phyloP scores from a whole-genome alignment of 2,113 vertebrate species.

The Erythrocebus patas region DNA sequence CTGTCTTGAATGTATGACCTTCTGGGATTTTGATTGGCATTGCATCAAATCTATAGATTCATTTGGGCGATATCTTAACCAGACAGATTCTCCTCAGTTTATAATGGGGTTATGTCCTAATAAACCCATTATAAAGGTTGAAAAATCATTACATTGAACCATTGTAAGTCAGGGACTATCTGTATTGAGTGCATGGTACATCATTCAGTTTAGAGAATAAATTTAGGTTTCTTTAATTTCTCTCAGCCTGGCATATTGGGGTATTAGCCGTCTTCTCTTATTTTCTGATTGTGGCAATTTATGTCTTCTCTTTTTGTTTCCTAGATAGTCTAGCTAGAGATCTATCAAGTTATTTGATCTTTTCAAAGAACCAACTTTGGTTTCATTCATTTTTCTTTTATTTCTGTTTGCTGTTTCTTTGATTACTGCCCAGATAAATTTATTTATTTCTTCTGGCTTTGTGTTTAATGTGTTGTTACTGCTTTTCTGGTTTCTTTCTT shows the following conservation, averaged over 20 bases:
- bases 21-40: background rate
- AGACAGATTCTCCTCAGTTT: background rate
- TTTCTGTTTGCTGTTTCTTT: background rate
- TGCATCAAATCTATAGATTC: background rate
- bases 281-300: background rate
- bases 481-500: background rate
- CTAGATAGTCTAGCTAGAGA: background rate
- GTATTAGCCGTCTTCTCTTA: background rate
- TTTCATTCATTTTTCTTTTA: background rate
- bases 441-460: background rate
- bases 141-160: background rate
- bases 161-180: background rate
- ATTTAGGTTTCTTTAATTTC: background rate
- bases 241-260: background rate
- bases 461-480: background rate
- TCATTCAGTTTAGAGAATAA: background rate
- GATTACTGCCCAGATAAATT: background rate
- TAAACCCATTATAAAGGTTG: background rate
- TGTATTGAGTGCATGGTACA: background rate
- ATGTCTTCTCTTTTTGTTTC: background rate
- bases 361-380: background rate
- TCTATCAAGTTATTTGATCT: background rate
- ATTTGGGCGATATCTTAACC: background rate
- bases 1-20: no score
- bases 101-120: background rate